Conservation (phyloP, 2,113 vertebrate genomes). For the Serilophus lunatus region DNA sequence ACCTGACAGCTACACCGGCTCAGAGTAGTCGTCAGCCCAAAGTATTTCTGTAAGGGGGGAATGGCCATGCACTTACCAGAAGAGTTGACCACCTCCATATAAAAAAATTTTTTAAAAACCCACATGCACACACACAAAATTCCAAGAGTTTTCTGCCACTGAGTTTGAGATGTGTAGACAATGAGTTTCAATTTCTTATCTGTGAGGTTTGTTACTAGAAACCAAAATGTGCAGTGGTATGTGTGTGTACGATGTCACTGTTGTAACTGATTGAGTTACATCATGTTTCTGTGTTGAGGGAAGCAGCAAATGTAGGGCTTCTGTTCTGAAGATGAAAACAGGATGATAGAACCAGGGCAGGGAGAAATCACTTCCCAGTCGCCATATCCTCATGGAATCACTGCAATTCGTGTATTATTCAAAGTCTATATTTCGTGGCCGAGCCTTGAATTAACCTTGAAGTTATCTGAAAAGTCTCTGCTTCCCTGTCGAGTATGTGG, state of each 20-base stretch:
- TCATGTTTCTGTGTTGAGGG: background rate
- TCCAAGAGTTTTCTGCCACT: background rate
- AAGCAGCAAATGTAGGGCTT: background rate
- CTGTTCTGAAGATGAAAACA: background rate
- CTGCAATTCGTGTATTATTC: background rate
- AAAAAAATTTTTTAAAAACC: too few relatives aligned
- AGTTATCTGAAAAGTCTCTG: background rate
- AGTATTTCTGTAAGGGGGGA: background rate
- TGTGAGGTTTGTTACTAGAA: background rate
- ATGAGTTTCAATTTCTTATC: background rate
- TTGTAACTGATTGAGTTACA: background rate
- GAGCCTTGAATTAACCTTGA: background rate
- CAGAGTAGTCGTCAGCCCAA: fast-evolving
- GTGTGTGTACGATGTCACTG: fast-evolving
- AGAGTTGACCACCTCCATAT: background rate
- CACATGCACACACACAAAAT: too few relatives aligned
- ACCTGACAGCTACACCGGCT: background rate
- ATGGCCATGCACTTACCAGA: fast-evolving
- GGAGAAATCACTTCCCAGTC: background rate
- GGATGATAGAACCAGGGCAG: background rate
- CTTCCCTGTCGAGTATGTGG: background rate
- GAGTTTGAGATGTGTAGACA: background rate
- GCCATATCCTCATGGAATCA: background rate
- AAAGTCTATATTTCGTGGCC: background rate
- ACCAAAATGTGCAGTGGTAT: background rate